Base-by-base conservation (phyloP, 1,140 invertebrate genomes). In the Drosophila murphyi region DNA sequence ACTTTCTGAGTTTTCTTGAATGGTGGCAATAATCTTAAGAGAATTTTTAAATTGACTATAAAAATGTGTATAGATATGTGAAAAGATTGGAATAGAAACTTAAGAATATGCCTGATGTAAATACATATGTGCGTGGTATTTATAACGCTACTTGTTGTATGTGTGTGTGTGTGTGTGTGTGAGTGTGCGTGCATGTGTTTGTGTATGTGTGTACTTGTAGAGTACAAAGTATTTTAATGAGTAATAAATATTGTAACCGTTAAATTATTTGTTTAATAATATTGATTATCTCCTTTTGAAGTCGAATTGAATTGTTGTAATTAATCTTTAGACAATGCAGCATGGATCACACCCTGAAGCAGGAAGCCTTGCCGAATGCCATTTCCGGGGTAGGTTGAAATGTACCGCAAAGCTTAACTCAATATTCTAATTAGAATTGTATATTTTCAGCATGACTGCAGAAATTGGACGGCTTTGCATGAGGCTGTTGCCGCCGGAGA, bases 331-430 rank as follows among this genome's bases (percentile, higher is more conserved):
- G 79, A 90, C 70, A 76, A 90, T 90, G 88, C 88, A 90, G 83
- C 50, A 90, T 90, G 88, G 88, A 80, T 88, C 79, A 70, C 52
- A 80, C 61, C 29, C 29, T 72, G 5, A 90, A 87, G 72, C 88
- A 88, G 75, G 87, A 90, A 78, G 78, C 87, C 57, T 73, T 90
- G 61, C 88, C 88, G 39, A 90, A 90, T 57, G 88, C 88, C 7
- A 80, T 90, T 71, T 81, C 76, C 35, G 82, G 80, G 80, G 88
- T 91, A 31, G 57, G 86, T 82, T 10, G 3, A 54, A 37, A 20
- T 20, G 20, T 20, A 20, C 20, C 39, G 28, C 29, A 31, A 32
- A 4, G 20, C n/a, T 43, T 3, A 43, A 43, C 10, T n/a, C 10
- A n/a, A n/a, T 4, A 4, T 43, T 3, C 39, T 43, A 4, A 43